These are phyloP conservation scores for Chloromyia formosa DNA, from an alignment of 2,888 invertebrate species.

Conservation along the genomic window DNA sequence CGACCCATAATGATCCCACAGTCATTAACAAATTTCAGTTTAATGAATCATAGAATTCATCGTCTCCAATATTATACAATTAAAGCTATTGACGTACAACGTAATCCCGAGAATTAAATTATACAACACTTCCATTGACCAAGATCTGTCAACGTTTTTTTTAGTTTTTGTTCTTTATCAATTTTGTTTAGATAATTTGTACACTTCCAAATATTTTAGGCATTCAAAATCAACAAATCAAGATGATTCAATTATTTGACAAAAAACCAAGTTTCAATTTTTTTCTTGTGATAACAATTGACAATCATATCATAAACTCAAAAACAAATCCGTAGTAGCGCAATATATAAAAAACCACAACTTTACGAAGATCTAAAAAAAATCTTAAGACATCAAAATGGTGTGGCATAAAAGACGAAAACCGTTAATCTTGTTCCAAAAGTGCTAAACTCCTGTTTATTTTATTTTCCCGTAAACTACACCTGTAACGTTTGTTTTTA, in stretches of 20 bases:
- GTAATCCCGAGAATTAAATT: too few species aligned
- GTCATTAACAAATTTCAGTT: too few species aligned
- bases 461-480: background rate
- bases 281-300: constrained; percentile 23
- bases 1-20: too few species aligned
- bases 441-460: background rate
- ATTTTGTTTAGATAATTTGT: background rate
- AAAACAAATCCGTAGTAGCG: constrained; percentile 5
- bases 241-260: background rate
- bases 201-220: too few species aligned
- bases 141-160: background rate
- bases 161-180: background rate
- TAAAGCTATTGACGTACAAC: too few species aligned
- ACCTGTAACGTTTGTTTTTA: constrained; percentile 5
- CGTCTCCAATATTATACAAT: too few species aligned
- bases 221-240: background rate
- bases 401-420: constrained; percentile 38
- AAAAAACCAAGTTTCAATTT: background rate
- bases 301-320: constrained; percentile 14
- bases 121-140: background rate
- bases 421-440: background rate
- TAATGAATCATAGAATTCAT: too few species aligned
- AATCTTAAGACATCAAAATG: constrained; percentile 27
- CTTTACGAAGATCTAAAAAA: background rate
- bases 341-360: background rate